Base-by-base conservation (phyloP, 1,140 invertebrate genomes). In the Sinonovacula constricta region DNA sequence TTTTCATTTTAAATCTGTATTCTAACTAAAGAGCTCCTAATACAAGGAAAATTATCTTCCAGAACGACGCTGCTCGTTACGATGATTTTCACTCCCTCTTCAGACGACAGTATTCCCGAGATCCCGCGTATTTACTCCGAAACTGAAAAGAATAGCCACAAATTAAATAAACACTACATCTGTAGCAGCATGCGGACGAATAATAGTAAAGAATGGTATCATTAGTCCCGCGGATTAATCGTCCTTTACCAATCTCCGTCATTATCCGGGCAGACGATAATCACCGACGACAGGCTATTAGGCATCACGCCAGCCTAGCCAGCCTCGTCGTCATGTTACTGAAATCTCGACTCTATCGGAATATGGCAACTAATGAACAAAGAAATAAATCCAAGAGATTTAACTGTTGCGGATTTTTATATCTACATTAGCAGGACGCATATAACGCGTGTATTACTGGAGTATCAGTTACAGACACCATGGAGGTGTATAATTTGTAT, bases 81-180 rank as follows among this genome's bases (percentile, higher is more conserved):
- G 59, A 36, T 54, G 33, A 56, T 69, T 57, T n/a, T 53, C 49
- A 24, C 24, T n/a, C 15, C 53, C 53, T 69, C 67, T 69, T 56
- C 67, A 69, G 34, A 53, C 67, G 31, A 1, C 39, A 57, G 15
- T 31, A 53, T 56, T 54, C 67, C n/a, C 36, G 53, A 53, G 49
- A 53, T 69, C 28, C 3, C 28, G n/a, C n/a, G 39, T 57, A 57
- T 54, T 54, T 49, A 24, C 22, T 49, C 28, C 36, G 53, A 31
- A 15, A 14, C 53, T 56, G 51, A 57, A 57, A 69, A 59, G 54
- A 70, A 59, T 54, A 53, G 34, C 28, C 54, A 36, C 34, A 70
- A 70, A 70, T 70, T 70, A 70, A 70, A 70, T 70, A 70, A 70
- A 70, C 68, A 70, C 68, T 70, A 70, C 68, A 70, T 70, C 68